Conservation (phyloP, 2,797 vertebrate genomes). For the Malurus leucopterus region DNA sequence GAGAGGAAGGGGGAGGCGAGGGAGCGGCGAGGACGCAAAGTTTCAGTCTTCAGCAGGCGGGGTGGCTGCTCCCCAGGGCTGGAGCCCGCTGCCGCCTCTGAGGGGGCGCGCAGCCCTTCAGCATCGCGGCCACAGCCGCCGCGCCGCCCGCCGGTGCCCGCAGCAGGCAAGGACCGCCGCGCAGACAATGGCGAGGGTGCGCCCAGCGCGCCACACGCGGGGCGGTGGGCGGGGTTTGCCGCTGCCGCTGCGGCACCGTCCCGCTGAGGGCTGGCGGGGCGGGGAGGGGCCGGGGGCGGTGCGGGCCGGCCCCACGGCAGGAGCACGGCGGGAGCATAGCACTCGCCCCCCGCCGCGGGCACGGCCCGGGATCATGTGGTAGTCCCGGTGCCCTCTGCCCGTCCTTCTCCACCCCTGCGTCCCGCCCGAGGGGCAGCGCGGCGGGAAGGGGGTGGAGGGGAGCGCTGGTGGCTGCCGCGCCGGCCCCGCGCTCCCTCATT, state of each 20-base stretch:
- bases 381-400: fast-evolving
- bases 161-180: background rate
- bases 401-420: background rate
- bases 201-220: slow-evolving; percentile 14
- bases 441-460: fast-evolving
- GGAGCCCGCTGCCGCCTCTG: background rate
- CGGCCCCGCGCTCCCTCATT: background rate
- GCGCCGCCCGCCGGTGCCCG: background rate
- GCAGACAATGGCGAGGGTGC: slow-evolving; percentile 21
- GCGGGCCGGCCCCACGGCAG: background rate
- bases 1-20: background rate
- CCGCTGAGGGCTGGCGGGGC: background rate
- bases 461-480: fast-evolving
- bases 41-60: slow-evolving; percentile 18
- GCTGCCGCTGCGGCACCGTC: slow-evolving; percentile 36
- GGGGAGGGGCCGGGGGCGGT: background rate
- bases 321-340: background rate
- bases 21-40: background rate
- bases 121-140: slow-evolving; percentile 24
- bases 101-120: background rate
- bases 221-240: background rate
- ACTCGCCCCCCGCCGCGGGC: background rate
- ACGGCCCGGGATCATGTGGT: too few species aligned
- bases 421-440: background rate
- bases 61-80: background rate